phyloP scores from a whole-genome alignment of 2,113 vertebrate species.

The Paramormyrops kingsleyae region DNA sequence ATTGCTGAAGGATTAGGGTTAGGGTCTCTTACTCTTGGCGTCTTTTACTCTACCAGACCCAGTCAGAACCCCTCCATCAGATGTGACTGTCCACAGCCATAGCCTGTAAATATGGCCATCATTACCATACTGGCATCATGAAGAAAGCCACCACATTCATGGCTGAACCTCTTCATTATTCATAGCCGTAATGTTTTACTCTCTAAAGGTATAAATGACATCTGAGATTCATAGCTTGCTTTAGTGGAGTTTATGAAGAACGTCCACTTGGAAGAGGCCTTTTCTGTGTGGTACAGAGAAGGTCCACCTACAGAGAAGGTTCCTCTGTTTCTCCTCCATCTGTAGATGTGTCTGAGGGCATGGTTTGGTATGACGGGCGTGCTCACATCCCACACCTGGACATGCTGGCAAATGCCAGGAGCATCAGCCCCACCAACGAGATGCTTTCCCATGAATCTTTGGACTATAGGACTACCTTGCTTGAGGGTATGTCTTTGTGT shows the following conservation, averaged over 20 bases:
- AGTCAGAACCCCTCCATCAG: background rate
- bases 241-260: background rate
- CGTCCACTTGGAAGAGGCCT: background rate
- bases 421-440: slow-evolving; percentile 91
- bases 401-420: slow-evolving; percentile 91
- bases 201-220: background rate
- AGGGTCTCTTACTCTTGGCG: background rate
- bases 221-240: background rate
- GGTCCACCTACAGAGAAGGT: background rate
- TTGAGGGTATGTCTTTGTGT: slow-evolving; percentile 73
- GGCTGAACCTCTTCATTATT: background rate
- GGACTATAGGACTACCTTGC: slow-evolving; percentile 93
- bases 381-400: slow-evolving; percentile 95
- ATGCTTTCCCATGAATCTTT: slow-evolving; percentile 97
- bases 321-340: slow-evolving; percentile 23
- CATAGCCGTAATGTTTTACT: background rate
- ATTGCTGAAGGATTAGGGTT: too few species aligned
- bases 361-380: slow-evolving; percentile 88
- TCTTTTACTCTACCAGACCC: background rate
- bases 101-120: background rate
- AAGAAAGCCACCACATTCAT: background rate
- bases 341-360: slow-evolving; percentile 76
- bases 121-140: background rate
- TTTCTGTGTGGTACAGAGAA: background rate
- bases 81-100: background rate